phyloP scores from a whole-genome alignment of 2,797 vertebrate genomes.

The Paramormyrops hopkinsi region DNA sequence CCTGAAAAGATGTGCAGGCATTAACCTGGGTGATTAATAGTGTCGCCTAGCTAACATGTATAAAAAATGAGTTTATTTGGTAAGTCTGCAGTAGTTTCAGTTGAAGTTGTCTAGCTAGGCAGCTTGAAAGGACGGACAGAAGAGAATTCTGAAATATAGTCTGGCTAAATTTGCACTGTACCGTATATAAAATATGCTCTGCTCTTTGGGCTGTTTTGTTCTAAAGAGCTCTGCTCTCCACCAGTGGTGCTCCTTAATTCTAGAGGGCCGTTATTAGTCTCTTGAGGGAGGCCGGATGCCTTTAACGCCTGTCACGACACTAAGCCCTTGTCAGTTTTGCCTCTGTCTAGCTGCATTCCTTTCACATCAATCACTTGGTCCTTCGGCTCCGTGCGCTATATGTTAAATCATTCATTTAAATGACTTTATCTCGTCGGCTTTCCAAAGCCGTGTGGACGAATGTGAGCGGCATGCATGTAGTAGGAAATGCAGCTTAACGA shows the following conservation, averaged over 20 bases:
- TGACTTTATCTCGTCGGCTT: neutral
- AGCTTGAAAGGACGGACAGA: neutral
- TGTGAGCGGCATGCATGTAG: neutral
- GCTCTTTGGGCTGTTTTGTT: neutral
- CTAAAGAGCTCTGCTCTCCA: neutral
- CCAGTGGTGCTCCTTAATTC: neutral
- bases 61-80: neutral
- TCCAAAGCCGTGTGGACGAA: neutral
- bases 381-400: neutral
- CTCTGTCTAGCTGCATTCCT: neutral
- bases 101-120: neutral
- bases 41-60: neutral
- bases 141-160: neutral
- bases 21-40: neutral
- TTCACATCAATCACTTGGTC: neutral
- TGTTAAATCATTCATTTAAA: neutral
- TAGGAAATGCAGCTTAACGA: neutral
- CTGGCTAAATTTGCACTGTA: neutral
- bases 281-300: neutral
- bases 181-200: neutral
- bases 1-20: neutral
- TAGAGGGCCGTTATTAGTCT: neutral
- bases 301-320: neutral
- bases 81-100: neutral
- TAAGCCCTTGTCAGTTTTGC: neutral